phyloP scores from a whole-genome alignment of 2,888 invertebrate species.

The Heteromyza rotundicornis region DNA sequence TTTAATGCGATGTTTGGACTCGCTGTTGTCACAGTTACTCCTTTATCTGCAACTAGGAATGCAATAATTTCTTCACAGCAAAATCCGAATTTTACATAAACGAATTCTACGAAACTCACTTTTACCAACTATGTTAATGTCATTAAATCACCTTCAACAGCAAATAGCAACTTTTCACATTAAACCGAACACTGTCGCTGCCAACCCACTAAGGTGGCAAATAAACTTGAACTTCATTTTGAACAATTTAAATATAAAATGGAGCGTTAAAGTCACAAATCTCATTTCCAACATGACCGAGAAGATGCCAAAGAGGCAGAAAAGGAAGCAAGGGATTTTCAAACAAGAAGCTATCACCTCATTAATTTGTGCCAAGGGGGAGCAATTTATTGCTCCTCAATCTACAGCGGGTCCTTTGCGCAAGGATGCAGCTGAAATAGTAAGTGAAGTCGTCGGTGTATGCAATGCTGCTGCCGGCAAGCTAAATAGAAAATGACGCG shows the following conservation, averaged over 20 bases:
- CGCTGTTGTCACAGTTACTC: no score
- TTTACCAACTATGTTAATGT: neutral
- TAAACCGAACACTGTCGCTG: neutral
- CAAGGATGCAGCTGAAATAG: neutral
- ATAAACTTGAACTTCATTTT: neutral
- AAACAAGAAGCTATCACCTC: conserved; percentile 48
- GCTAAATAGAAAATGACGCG: conserved; percentile 6
- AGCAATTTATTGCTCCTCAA: neutral
- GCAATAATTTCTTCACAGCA: no score
- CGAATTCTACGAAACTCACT: no score
- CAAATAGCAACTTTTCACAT: conserved; percentile 1
- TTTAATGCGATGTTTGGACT: no score
- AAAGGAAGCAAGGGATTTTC: conserved; percentile 17
- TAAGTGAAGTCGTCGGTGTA: neutral
- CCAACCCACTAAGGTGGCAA: neutral
- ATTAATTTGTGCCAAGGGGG: conserved; percentile 43
- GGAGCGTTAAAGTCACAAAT: neutral
- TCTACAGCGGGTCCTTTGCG: neutral
- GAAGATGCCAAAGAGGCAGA: neutral
- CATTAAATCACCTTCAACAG: neutral
- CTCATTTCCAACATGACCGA: no score
- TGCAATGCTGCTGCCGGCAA: neutral
- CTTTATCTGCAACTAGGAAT: no score
- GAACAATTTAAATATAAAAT: neutral
- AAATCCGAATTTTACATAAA: no score